These are phyloP conservation scores for Discoglossus pictus DNA, from an alignment of 2,797 vertebrate genomes.

Conservation along the genomic window DNA sequence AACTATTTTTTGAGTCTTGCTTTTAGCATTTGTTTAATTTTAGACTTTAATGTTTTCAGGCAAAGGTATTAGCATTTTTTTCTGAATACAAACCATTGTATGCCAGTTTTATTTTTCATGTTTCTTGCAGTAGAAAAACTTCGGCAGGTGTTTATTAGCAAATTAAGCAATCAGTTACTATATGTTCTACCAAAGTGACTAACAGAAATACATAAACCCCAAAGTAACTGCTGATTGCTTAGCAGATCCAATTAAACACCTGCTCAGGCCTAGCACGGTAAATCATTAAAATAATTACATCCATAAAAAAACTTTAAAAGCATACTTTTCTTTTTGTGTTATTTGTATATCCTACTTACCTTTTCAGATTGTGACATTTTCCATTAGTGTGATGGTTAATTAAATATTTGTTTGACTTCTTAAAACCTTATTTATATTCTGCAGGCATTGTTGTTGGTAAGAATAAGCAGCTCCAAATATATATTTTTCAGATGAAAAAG, in stretches of 20 bases:
- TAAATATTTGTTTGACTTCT: too few relatives aligned
- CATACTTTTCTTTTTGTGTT: constrained; percentile 9
- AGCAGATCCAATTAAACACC: constrained; percentile 59
- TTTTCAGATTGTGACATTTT: not conserved
- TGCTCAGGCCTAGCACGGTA: constrained; percentile 48
- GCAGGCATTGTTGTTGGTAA: too few relatives aligned
- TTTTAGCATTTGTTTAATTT: too few relatives aligned
- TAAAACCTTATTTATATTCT: too few relatives aligned
- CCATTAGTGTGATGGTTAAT: not conserved
- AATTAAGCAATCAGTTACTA: constrained; percentile 55
- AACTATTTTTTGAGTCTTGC: too few relatives aligned
- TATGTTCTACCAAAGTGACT: constrained; percentile 50
- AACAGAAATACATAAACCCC: constrained; percentile 49
- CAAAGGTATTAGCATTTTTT: too few relatives aligned
- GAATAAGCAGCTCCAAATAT: too few relatives aligned
- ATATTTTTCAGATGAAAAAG: too few relatives aligned
- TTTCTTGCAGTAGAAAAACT: constrained; percentile 37
- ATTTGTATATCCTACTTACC: constrained; percentile 20
- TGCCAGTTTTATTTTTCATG: constrained; percentile 23
- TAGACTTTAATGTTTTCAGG: too few relatives aligned
- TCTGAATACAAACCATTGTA: not conserved
- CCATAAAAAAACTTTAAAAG: constrained; percentile 28
- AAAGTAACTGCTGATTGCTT: constrained; percentile 50
- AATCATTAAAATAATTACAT: constrained; percentile 47
- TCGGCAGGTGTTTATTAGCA: constrained; percentile 51